phyloP scores from a whole-genome alignment of 2,113 vertebrate species.

The Scytalopus superciliaris region DNA sequence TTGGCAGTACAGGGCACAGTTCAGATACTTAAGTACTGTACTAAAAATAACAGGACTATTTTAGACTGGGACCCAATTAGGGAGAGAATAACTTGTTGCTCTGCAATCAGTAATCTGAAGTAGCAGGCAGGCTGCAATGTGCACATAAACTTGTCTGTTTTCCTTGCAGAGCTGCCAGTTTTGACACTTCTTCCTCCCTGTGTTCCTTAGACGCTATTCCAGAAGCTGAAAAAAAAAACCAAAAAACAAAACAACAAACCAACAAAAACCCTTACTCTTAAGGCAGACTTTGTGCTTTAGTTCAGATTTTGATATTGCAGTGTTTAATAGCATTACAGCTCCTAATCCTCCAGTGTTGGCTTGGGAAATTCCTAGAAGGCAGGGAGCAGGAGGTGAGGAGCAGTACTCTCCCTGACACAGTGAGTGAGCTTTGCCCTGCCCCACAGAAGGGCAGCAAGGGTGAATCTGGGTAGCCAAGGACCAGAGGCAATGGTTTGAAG shows the following conservation, averaged over 20 bases:
- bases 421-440: not conserved
- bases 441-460: fast-evolving
- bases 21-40: conserved; percentile 65
- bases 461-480: not conserved
- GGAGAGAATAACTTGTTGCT: conserved; percentile 62
- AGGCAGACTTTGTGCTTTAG: not conserved
- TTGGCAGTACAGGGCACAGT: conserved; percentile 57
- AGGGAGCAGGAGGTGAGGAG: not conserved
- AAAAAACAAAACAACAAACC: too few relatives aligned
- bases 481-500: not conserved
- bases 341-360: not conserved
- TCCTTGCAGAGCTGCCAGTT: not conserved
- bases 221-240: not conserved
- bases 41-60: conserved; percentile 77
- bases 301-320: not conserved
- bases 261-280: not conserved
- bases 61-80: conserved; percentile 59
- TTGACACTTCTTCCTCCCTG: not conserved
- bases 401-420: not conserved
- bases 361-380: conserved; percentile 63
- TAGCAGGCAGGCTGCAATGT: not conserved
- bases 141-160: not conserved
- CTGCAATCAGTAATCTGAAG: conserved; percentile 43
- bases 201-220: not conserved
- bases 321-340: conserved; percentile 31